phyloP scores from a whole-genome alignment of 2,113 vertebrate species.

The Rhinopomastus cyanomelas region DNA sequence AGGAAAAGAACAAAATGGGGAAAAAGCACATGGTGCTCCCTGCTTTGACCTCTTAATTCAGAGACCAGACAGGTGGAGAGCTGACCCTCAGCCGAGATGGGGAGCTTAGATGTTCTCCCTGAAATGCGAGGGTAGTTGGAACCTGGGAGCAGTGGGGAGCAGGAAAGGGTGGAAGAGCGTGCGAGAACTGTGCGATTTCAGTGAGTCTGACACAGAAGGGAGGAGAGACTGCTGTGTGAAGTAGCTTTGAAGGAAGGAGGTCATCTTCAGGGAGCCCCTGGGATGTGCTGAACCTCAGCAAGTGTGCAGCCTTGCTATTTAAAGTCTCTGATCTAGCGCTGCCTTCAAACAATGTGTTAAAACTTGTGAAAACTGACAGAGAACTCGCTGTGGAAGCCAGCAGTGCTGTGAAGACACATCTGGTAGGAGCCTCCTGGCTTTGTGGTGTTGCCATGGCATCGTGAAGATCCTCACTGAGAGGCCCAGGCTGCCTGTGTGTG shows the following conservation, averaged over 20 bases:
- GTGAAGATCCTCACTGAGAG: neutral
- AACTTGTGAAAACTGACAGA: neutral
- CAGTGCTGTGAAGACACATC: neutral
- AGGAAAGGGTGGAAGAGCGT: neutral
- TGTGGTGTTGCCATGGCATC: neutral
- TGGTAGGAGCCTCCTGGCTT: neutral
- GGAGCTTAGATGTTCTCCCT: neutral
- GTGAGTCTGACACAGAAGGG: neutral
- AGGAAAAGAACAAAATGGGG: neutral
- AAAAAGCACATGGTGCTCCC: neutral
- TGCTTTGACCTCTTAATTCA: neutral
- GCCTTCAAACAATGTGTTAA: constrained; percentile 5
- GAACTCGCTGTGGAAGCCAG: neutral
- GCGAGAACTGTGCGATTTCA: neutral
- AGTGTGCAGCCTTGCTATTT: neutral
- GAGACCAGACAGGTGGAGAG: neutral
- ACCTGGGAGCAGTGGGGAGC: neutral
- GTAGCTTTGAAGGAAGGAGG: neutral
- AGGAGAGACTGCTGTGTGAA: neutral
- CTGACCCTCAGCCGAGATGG: neutral
- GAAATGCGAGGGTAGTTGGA: neutral
- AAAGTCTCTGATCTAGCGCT: neutral
- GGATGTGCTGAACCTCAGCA: neutral
- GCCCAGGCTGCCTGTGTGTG: neutral
- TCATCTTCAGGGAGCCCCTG: neutral